phyloP scores from a whole-genome alignment of 1,140 invertebrate genomes.

The Saxidomus purpurata region DNA sequence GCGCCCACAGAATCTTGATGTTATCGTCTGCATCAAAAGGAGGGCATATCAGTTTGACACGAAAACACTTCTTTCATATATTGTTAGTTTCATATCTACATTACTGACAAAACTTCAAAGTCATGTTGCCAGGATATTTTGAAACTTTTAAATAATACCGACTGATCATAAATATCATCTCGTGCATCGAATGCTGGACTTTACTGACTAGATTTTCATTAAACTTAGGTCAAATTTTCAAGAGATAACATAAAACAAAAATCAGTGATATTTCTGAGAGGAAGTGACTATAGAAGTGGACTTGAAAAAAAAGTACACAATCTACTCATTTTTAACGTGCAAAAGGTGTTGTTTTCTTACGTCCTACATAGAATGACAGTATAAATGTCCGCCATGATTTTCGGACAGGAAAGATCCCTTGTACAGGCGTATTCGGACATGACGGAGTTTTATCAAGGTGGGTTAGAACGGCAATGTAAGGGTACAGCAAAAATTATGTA shows the following conservation, averaged over 20 bases:
- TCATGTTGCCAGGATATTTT: neutral
- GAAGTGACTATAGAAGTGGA: too few relatives aligned
- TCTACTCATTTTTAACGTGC: neutral
- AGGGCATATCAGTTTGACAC: conserved; percentile 61
- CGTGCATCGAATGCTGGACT: too few relatives aligned
- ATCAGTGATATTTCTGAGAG: too few relatives aligned
- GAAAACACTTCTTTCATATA: conserved; percentile 57
- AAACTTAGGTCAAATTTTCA: too few relatives aligned
- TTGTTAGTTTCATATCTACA: neutral
- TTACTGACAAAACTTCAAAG: conserved; percentile 14
- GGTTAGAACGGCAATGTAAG: neutral
- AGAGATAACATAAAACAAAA: too few relatives aligned
- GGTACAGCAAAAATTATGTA: neutral
- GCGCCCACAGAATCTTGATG: conserved; percentile 48
- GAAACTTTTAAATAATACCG: too few relatives aligned
- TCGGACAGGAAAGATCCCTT: conserved; percentile 48
- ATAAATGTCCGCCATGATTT: conserved; percentile 55
- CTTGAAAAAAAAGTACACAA: neutral
- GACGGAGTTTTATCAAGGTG: conserved; percentile 50
- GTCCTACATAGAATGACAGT: neutral
- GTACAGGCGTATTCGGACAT: conserved; percentile 40
- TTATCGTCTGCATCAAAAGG: conserved; percentile 65
- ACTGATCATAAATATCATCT: too few relatives aligned
- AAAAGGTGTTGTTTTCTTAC: neutral
- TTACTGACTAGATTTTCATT: too few relatives aligned